Percentiles rank a stretch among this genome's conserved stretches.
Evolutionary conservation across 2,888 invertebrate species (phyloP).

Genomic region (Hirudinaria manillensis): DNA sequence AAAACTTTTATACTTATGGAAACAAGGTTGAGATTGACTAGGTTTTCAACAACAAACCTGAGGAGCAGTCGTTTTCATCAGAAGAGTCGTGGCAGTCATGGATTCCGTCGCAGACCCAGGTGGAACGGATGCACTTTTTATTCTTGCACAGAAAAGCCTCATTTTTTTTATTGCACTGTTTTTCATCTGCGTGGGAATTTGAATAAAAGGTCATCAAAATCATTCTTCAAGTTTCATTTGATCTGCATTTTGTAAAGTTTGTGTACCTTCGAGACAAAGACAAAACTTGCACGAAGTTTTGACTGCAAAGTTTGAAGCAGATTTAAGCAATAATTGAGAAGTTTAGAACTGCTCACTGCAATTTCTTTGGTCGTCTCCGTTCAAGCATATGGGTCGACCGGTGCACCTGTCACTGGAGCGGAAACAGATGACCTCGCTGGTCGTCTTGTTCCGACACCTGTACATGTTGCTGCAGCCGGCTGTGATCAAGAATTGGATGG

Average conservation of each 20-base stretch:
- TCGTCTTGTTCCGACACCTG: not conserved
- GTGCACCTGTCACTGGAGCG: not conserved
- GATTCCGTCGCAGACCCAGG: conserved; percentile 24
- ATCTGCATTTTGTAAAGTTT: not conserved
- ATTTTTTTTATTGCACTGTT: not conserved
- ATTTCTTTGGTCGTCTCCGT: not conserved
- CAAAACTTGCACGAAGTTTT: too few species aligned
- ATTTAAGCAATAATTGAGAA: not conserved
- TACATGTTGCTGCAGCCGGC: not conserved
- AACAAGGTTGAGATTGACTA: not conserved
- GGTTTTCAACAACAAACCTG: not conserved
- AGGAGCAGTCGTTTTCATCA: conserved; percentile 8
- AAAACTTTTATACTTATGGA: too few species aligned
- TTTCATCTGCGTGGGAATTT: not conserved
- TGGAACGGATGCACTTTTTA: conserved; percentile 20
- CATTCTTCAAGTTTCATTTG: not conserved
- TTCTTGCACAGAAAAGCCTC: conserved; percentile 18
- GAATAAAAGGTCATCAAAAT: too few species aligned
- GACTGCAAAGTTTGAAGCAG: too few species aligned
- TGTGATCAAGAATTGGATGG: not conserved
- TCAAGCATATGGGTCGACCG: conserved; percentile 10
- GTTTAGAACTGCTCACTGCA: not conserved
- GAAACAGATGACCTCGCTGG: not conserved
- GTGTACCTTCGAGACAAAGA: too few species aligned
- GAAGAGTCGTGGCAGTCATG: conserved; percentile 25